These are phyloP conservation scores for Eupristina koningsbergeri DNA, from an alignment of 1,140 invertebrate genomes.

Conservation along the genomic window DNA sequence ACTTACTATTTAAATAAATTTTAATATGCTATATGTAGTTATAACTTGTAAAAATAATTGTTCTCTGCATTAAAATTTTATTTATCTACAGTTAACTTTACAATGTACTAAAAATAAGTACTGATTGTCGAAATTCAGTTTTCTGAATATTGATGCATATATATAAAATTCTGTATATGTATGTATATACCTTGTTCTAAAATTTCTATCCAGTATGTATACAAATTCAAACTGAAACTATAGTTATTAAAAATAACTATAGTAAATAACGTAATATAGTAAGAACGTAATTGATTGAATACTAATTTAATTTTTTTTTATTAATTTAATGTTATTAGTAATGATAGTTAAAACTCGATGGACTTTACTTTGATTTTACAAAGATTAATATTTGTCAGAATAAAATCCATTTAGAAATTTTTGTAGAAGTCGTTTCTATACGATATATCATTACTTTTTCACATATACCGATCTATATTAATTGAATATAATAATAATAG, in stretches of 20 bases:
- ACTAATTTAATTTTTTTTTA: too few relatives aligned
- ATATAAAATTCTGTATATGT: too few relatives aligned
- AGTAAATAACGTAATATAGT: too few relatives aligned
- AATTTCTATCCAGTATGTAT: not conserved
- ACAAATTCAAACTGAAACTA: not conserved
- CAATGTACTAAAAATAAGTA: not conserved
- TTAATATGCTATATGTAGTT: too few relatives aligned
- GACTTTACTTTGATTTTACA: too few relatives aligned
- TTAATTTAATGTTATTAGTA: too few relatives aligned
- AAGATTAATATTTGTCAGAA: not conserved
- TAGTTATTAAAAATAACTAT: too few relatives aligned
- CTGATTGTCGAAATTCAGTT: not conserved
- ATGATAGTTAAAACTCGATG: too few relatives aligned
- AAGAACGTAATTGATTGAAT: too few relatives aligned
- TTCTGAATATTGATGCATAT: not conserved
- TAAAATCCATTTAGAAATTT: not conserved
- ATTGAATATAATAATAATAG: too few relatives aligned
- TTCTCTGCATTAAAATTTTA: too few relatives aligned
- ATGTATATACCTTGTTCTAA: not conserved
- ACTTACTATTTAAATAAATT: too few relatives aligned
- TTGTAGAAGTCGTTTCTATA: not conserved
- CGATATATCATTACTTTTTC: not conserved
- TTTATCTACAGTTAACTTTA: not conserved
- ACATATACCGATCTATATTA: not conserved
- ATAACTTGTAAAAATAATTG: not conserved